These are phyloP conservation scores for Turdus rufiventris DNA, from an alignment of 2,113 vertebrate species.

Conservation along the genomic window DNA sequence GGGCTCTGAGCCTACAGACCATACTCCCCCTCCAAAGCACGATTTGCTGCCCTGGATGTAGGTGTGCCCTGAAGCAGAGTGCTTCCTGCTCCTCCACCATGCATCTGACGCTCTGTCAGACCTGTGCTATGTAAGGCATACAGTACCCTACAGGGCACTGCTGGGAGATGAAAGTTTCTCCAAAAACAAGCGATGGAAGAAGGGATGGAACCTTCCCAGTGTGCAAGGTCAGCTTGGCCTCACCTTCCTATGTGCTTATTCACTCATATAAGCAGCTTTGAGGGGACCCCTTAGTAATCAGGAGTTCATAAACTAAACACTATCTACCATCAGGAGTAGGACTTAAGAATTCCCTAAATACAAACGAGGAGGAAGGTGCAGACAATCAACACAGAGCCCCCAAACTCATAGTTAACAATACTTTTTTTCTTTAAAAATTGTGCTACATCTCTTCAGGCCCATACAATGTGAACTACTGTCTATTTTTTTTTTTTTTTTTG, in stretches of 20 bases:
- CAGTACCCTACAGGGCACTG: fast-evolving
- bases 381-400: not conserved
- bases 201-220: not conserved
- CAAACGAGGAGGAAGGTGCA: not conserved
- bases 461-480: not conserved
- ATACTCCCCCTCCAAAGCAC: not conserved
- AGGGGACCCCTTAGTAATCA: not conserved
- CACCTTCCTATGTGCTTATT: not conserved
- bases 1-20: not conserved
- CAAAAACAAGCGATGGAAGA: not conserved
- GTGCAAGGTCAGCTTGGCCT: not conserved
- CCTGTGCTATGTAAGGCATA: not conserved
- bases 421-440: not conserved
- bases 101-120: not conserved
- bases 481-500: not conserved
- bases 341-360: not conserved
- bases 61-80: not conserved
- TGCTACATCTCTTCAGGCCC: not conserved
- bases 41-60: not conserved
- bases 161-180: not conserved
- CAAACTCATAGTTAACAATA: not conserved
- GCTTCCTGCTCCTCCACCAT: not conserved
- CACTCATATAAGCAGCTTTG: not conserved
- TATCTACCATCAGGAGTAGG: not conserved
- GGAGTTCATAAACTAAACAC: not conserved